Conservation (phyloP, 2,888 invertebrate genomes). For the Volucella inflata region DNA sequence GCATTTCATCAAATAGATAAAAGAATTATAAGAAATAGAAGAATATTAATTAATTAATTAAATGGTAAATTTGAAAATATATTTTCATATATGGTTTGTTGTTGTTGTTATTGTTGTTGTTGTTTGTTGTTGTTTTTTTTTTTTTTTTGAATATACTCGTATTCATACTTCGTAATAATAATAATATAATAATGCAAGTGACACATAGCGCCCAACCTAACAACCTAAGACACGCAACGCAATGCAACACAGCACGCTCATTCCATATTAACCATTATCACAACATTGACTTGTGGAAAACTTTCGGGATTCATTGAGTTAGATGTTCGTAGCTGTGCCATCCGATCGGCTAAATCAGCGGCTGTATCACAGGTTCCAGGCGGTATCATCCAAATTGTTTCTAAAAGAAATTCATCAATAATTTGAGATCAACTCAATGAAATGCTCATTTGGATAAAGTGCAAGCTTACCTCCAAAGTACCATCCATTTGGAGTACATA, state of each 20-base stretch:
- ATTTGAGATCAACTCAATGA: neutral
- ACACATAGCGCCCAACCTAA: slow-evolving; percentile 74
- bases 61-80: slow-evolving; percentile 70
- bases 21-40: slow-evolving; percentile 42
- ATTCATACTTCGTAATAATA: neutral
- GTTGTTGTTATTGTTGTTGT: slow-evolving; percentile 24
- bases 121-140: slow-evolving; percentile 31
- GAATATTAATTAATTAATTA: slow-evolving; percentile 23
- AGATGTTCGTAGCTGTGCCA: slow-evolving; percentile 82
- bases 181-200: slow-evolving; percentile 68
- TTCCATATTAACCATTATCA: slow-evolving; percentile 83
- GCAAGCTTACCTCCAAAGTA: slow-evolving; percentile 93
- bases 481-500: slow-evolving; percentile 93
- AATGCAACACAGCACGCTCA: slow-evolving; percentile 75
- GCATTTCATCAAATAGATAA: slow-evolving; percentile 51
- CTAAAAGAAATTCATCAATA: slow-evolving; percentile 82
- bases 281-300: slow-evolving; percentile 83
- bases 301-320: slow-evolving; percentile 80
- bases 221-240: slow-evolving; percentile 64
- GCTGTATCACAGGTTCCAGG: slow-evolving; percentile 81
- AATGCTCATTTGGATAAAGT: slow-evolving; percentile 12
- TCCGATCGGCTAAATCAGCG: slow-evolving; percentile 82
- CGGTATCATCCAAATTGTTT: slow-evolving; percentile 84
- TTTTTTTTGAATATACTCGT: slow-evolving; percentile 35
- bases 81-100: slow-evolving; percentile 44